phyloP scores from a whole-genome alignment of 2,888 invertebrate genomes.

The Agrilus mali region DNA sequence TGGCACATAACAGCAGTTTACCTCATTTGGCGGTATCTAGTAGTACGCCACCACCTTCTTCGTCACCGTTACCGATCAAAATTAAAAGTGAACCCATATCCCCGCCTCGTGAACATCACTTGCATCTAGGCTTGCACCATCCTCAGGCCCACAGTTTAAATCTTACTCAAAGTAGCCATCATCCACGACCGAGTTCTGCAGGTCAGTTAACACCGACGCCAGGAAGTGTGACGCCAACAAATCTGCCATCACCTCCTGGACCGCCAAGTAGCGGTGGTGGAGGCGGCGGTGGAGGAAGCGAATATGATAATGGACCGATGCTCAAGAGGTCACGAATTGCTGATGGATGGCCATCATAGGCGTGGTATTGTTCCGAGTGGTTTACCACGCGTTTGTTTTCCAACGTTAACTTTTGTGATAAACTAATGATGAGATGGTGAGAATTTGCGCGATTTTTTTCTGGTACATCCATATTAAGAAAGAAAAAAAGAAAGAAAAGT shows the following conservation, averaged over 20 bases:
- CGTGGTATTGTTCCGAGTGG: slow-evolving; percentile 32
- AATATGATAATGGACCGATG: slow-evolving; percentile 52
- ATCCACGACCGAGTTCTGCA: slow-evolving; percentile 44
- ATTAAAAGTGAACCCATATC: slow-evolving; percentile 94
- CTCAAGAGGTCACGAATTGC: slow-evolving; percentile 78
- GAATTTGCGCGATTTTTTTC: slow-evolving; percentile 1
- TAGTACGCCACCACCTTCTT: slow-evolving; percentile 57
- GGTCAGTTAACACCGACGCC: slow-evolving; percentile 46
- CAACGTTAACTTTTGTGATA: slow-evolving; percentile 37
- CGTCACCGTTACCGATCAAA: slow-evolving; percentile 71
- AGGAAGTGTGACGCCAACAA: slow-evolving; percentile 73
- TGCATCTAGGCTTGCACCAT: slow-evolving; percentile 29
- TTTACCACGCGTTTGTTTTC: slow-evolving; percentile 30
- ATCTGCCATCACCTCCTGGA: slow-evolving; percentile 59
- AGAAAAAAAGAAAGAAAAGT: too few relatives aligned
- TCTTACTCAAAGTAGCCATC: slow-evolving; percentile 36
- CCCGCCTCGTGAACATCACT: slow-evolving; percentile 75
- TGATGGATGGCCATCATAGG: slow-evolving; percentile 87
- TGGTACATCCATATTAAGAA: too few relatives aligned
- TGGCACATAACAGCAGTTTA: slow-evolving; percentile 60
- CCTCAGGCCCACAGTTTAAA: slow-evolving; percentile 41
- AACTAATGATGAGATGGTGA: slow-evolving; percentile 21
- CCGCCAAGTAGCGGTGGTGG: slow-evolving; percentile 36
- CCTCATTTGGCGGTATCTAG: slow-evolving; percentile 66
- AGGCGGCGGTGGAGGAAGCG: slow-evolving; percentile 36